A percentile compares a stretch with the other conserved stretches of the same genome.
Conservation (phyloP, 2,797 vertebrate genomes). For the Hylomyscus alleni region DNA sequence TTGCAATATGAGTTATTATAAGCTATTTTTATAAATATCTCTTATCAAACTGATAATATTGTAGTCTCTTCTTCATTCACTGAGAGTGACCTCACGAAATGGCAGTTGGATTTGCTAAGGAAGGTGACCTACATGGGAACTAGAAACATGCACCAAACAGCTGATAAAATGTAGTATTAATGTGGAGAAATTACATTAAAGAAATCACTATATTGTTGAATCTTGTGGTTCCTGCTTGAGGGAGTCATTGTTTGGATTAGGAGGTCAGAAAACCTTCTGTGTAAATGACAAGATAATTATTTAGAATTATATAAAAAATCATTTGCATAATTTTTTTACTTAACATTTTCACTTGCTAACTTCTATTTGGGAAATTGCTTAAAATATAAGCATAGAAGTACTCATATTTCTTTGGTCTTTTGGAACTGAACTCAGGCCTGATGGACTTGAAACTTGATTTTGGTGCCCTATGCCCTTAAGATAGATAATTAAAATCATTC, state of each 20-base stretch:
- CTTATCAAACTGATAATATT: neutral
- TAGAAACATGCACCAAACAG: neutral
- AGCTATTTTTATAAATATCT: neutral
- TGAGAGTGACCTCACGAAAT: neutral
- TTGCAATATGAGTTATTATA: neutral
- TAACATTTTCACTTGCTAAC: neutral
- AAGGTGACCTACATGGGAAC: neutral
- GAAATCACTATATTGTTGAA: neutral
- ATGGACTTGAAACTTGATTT: neutral
- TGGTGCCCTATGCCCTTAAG: neutral
- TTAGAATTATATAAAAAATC: neutral
- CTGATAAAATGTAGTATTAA: neutral
- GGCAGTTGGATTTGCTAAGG: neutral
- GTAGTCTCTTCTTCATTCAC: neutral
- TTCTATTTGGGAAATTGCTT: neutral
- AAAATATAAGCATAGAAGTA: constrained; percentile 32
- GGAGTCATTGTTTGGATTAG: neutral
- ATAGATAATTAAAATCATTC: constrained; percentile 35
- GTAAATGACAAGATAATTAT: neutral
- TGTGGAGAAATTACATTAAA: neutral
- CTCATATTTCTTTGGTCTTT: neutral
- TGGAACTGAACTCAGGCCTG: neutral
- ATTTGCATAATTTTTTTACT: neutral
- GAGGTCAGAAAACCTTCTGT: neutral
- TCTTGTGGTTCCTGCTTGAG: neutral